Evolutionary conservation across 2,797 vertebrate genomes (phyloP), one percentile per base, ranked within the genome.

Genomic region (Malacoctenus gilli): DNA sequence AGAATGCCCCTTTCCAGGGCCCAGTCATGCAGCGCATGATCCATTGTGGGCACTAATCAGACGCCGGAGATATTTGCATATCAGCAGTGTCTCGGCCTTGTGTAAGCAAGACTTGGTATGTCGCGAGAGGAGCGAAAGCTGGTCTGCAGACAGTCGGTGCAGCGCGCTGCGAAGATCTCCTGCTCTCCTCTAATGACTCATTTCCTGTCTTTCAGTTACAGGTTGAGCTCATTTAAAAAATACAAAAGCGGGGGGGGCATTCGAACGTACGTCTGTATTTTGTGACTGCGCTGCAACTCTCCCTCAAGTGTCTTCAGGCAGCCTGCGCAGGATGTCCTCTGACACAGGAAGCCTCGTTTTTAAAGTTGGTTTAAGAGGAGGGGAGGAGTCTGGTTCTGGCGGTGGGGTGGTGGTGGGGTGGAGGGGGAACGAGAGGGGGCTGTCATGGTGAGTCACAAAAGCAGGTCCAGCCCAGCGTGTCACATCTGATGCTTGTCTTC

Each of bases 291-390:
- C 48, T 52, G 22, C 9, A 18, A 35, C 55, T 49, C 22, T 38
- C 56, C 47, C 54, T 70, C 44, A 34, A 4, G 23, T 23, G 13
- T 49, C 20, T 51, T 64, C 41, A 38, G 34, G 19, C 16, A 63
- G 62, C 43, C 50, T 71, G 68, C 65, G 68, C 79, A 77, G 78
- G 80, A 80, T 85, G 70, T 73, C 73, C 72, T 82, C 59, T 62
- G 49, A 72, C 69, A 82, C 77, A 77, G 78, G 85, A 79, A 79
- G 64, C 58, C 54, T 74, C 51, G 30, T 83, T 65, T 71, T 77
- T 70, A 79, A 79, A 63, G 54, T 48, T 55, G 57, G 46, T 56
- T 50, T 31, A 72, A 53, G 55, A 63, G 52, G 32, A 68, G 30
- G 73, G 68, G 69, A 63, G 59, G 73, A 62, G 72, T 61, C 41